Evolutionary conservation across 2,113 vertebrate genomes (phyloP).

Genomic region (Poeciliopsis turrubarensis): DNA sequence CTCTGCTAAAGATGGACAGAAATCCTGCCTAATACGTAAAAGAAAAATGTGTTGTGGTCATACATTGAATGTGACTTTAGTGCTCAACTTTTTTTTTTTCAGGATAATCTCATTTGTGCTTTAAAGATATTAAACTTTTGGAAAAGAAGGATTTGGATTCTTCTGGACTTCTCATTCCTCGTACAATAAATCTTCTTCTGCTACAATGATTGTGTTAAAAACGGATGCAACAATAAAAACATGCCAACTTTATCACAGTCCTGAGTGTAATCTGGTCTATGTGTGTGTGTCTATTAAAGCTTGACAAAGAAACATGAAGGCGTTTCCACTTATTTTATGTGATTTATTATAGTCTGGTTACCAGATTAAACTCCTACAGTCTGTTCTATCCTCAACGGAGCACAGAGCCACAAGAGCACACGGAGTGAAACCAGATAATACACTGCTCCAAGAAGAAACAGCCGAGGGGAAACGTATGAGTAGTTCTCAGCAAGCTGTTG

Average conservation of each 20-base stretch:
- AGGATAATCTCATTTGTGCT: not conserved
- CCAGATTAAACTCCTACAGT: constrained; percentile 9
- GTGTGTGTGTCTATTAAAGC: not conserved
- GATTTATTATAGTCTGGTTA: not conserved
- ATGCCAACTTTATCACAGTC: not conserved
- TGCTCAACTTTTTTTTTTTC: not conserved
- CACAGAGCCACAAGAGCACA: constrained; percentile 6
- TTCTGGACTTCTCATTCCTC: not conserved
- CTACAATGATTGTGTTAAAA: not conserved
- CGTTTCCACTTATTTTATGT: constrained; percentile 12
- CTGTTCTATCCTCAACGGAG: not conserved
- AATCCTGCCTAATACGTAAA: not conserved
- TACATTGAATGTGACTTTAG: not conserved
- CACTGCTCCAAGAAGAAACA: not conserved
- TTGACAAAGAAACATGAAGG: constrained; percentile 1
- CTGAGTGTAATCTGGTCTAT: not conserved
- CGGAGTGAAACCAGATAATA: constrained; percentile 4
- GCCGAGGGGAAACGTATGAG: not conserved
- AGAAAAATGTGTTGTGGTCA: not conserved
- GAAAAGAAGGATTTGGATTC: no score
- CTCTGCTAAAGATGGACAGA: not conserved
- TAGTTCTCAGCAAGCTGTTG: not conserved
- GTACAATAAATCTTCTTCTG: not conserved
- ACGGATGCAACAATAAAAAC: not conserved
- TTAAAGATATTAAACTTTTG: not conserved